Evolutionary conservation across 2,888 invertebrate species (phyloP).

Genomic region (Hydropsyche betteni): DNA sequence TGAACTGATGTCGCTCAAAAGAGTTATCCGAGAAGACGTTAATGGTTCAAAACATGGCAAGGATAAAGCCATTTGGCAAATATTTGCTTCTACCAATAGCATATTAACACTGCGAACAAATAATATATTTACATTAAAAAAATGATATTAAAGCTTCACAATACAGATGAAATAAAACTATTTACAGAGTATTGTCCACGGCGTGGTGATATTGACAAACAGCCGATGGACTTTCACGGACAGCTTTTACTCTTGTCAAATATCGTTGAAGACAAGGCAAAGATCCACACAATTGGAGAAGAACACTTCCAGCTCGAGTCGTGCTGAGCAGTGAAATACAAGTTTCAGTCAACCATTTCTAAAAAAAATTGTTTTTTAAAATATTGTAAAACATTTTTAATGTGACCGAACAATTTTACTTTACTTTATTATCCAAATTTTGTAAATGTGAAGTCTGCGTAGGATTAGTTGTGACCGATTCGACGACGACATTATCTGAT

Average conservation of each 20-base stretch:
- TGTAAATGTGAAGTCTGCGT: slow-evolving; percentile 59
- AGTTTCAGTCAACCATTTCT: slow-evolving; percentile 82
- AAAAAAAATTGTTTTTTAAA: slow-evolving; percentile 52
- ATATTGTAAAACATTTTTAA: not conserved
- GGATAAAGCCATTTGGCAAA: slow-evolving; percentile 84
- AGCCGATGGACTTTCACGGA: slow-evolving; percentile 74
- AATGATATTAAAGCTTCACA: too few relatives aligned
- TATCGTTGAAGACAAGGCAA: slow-evolving; percentile 72
- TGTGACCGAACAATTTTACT: too few relatives aligned
- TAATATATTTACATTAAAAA: too few relatives aligned
- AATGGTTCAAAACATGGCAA: slow-evolving; percentile 89
- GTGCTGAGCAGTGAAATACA: slow-evolving; percentile 82
- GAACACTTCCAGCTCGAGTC: slow-evolving; percentile 81
- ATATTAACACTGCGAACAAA: slow-evolving; percentile 72
- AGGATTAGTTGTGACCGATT: slow-evolving; percentile 51
- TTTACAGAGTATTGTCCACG: slow-evolving; percentile 71
- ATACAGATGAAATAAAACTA: slow-evolving; percentile 39
- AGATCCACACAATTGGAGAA: slow-evolving; percentile 83
- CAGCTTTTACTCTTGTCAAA: slow-evolving; percentile 66
- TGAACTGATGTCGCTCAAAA: slow-evolving; percentile 83
- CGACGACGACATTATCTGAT: slow-evolving; percentile 18
- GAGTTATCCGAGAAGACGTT: slow-evolving; percentile 82
- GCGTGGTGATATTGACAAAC: slow-evolving; percentile 75
- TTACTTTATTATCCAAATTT: slow-evolving; percentile 56
- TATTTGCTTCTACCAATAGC: slow-evolving; percentile 83